Conservation (phyloP, 2,888 invertebrate species). For the Ypsolopha scabrella region DNA sequence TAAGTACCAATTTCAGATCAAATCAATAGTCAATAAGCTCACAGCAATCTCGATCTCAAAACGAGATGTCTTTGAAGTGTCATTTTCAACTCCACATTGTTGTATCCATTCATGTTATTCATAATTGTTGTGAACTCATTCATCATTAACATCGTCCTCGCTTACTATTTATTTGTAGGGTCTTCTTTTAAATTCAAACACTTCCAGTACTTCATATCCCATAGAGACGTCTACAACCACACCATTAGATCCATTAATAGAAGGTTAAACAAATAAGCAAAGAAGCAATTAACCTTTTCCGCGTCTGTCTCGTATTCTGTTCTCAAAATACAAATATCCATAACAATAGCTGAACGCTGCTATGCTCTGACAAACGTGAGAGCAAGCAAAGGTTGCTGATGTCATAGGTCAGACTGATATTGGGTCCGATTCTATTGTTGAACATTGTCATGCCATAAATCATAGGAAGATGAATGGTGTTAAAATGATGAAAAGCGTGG, state of each 20-base stretch:
- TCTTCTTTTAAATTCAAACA: too few species aligned
- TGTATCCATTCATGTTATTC: neutral
- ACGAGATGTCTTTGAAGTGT: slow-evolving; percentile 1
- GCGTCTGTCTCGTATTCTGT: slow-evolving; percentile 19
- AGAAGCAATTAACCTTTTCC: slow-evolving; percentile 22
- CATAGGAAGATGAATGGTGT: slow-evolving; percentile 29
- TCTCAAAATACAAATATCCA: slow-evolving; percentile 21
- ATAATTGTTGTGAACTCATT: too few species aligned
- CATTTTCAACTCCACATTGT: neutral
- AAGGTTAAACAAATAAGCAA: neutral
- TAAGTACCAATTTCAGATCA: neutral
- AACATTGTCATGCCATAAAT: slow-evolving; percentile 35
- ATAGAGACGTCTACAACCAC: too few species aligned
- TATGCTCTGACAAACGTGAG: slow-evolving; percentile 28
- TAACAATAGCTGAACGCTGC: slow-evolving; percentile 25
- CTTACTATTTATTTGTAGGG: too few species aligned
- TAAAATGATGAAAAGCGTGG: slow-evolving; percentile 24
- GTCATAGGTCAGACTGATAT: slow-evolving; percentile 48
- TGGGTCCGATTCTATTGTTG: slow-evolving; percentile 39
- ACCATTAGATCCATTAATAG: too few species aligned
- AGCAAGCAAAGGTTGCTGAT: slow-evolving; percentile 31
- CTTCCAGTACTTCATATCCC: too few species aligned
- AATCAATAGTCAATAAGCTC: neutral
- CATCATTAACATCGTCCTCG: too few species aligned
- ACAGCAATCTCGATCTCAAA: neutral